A percentile compares a stretch with the other conserved stretches of the same genome.
Conservation (phyloP, 35 echinoderm and acorn worm genomes). For the Patiria miniata region DNA sequence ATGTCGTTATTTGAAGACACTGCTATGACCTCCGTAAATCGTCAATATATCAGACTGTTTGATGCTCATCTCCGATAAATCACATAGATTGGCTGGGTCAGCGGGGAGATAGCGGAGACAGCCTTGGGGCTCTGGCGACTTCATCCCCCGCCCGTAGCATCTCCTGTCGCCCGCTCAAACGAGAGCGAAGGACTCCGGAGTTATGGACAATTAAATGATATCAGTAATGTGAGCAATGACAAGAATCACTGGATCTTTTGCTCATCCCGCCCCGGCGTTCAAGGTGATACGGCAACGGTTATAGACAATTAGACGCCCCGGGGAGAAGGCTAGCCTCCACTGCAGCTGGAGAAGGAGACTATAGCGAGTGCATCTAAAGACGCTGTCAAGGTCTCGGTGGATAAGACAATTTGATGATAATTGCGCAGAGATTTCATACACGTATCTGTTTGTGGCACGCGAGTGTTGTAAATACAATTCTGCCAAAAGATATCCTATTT, state of each 20-base stretch:
- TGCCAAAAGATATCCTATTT: no score
- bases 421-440: no score
- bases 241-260: background rate
- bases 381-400: no score
- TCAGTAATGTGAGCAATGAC: background rate
- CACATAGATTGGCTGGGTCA: no score
- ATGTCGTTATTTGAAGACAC: no score
- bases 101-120: background rate
- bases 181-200: background rate
- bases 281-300: background rate
- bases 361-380: background rate
- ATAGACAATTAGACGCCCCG: constrained; percentile 7
- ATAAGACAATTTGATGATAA: no score
- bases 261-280: constrained; percentile 1
- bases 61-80: no score
- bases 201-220: background rate
- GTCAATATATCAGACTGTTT: no score
- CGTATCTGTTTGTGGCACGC: no score
- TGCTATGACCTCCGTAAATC: no score
- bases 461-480: no score
- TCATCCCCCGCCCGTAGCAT: background rate
- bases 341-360: constrained; percentile 8
- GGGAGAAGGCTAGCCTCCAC: background rate
- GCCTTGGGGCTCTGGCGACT: background rate
- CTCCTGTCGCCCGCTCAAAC: background rate